Conservation (phyloP, 2,113 vertebrate genomes). For the Heliornis fulica region DNA sequence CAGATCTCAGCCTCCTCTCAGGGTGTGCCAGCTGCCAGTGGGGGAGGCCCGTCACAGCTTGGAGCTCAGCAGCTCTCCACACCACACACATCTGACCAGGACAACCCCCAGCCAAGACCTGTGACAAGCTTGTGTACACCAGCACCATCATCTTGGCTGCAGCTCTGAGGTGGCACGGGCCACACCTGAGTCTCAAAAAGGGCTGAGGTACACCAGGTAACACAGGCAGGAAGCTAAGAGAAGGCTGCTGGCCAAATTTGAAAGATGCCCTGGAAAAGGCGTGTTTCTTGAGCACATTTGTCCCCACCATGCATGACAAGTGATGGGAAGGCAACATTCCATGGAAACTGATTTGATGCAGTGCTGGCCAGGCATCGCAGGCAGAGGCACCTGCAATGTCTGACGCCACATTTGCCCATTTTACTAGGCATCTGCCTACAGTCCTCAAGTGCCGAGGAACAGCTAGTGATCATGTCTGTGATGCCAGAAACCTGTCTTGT, state of each 20-base stretch:
- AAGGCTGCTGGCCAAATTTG: no score
- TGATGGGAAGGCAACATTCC: neutral
- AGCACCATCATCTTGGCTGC: neutral
- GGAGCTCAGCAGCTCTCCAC: neutral
- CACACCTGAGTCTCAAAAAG: neutral
- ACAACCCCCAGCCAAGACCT: no score
- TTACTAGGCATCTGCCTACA: accelerated
- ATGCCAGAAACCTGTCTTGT: neutral
- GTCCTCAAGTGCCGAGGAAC: neutral
- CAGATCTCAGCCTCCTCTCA: accelerated
- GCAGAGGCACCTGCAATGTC: neutral
- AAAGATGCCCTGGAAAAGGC: neutral
- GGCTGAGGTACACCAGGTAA: neutral
- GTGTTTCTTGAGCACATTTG: neutral
- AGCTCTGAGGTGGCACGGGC: accelerated
- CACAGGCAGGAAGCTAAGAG: neutral
- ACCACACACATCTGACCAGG: accelerated
- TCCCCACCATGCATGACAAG: accelerated
- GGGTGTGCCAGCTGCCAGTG: accelerated
- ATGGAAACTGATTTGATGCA: accelerated
- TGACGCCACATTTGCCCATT: neutral
- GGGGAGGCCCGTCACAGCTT: accelerated
- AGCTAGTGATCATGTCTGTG: no score
- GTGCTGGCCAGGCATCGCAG: no score
- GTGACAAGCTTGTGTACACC: neutral